These are phyloP conservation scores for Tanypteryx hageni DNA, from an alignment of 2,888 invertebrate genomes.

Conservation along the genomic window DNA sequence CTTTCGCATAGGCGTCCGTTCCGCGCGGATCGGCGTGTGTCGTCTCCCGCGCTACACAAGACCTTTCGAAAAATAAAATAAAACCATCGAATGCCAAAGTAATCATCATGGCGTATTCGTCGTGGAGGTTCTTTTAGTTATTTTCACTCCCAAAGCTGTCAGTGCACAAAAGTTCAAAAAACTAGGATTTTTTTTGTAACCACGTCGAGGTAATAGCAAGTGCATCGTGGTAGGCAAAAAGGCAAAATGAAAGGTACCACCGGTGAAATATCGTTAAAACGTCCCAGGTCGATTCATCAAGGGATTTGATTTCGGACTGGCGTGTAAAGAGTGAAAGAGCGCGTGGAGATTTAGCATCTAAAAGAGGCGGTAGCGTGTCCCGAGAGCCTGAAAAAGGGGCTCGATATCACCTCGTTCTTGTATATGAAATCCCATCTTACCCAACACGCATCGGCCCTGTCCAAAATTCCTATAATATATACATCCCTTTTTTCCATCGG, in stretches of 20 bases:
- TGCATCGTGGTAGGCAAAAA: background rate
- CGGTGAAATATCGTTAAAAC: background rate
- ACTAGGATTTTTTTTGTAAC: background rate
- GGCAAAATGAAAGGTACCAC: background rate
- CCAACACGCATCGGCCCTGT: background rate
- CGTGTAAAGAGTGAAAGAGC: background rate
- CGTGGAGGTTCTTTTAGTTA: background rate
- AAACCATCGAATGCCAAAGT: background rate
- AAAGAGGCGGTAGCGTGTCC: background rate
- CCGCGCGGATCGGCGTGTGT: background rate
- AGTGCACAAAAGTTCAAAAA: background rate
- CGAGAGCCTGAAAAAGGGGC: background rate
- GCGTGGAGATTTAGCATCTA: constrained; percentile 11
- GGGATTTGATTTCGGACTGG: background rate
- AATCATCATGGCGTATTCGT: background rate
- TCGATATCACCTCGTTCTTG: background rate
- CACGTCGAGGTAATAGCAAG: background rate
- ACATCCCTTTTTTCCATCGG: background rate
- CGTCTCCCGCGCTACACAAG: background rate
- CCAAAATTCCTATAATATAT: background rate
- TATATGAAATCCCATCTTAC: background rate
- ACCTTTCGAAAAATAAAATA: background rate
- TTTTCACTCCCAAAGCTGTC: background rate
- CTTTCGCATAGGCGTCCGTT: background rate
- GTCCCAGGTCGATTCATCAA: background rate